Evolutionary conservation across 1,140 invertebrate genomes (phyloP).

Genomic region (Solen grandis): DNA sequence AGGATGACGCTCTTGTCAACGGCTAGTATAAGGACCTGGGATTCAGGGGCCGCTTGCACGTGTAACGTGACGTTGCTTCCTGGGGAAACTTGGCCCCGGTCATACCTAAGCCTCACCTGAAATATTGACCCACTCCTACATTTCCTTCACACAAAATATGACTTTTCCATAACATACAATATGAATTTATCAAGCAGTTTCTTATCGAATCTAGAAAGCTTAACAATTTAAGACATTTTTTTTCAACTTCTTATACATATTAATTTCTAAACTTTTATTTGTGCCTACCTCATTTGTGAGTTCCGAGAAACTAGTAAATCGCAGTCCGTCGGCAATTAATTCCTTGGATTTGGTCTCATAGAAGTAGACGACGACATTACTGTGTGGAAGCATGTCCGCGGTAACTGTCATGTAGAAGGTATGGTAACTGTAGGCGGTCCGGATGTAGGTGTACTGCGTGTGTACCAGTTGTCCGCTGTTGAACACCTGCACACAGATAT

Average conservation of each 20-base stretch:
- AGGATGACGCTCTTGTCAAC: slow-evolving; percentile 93
- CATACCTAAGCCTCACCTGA: slow-evolving; percentile 50
- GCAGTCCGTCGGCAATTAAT: slow-evolving; percentile 84
- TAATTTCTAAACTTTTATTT: too few species aligned
- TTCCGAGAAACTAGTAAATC: slow-evolving; percentile 79
- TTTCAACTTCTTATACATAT: too few species aligned
- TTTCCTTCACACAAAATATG: too few species aligned
- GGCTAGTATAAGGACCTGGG: slow-evolving; percentile 91
- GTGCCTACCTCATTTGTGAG: slow-evolving; percentile 83
- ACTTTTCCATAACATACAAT: too few species aligned
- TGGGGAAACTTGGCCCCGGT: slow-evolving; percentile 16
- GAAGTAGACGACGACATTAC: slow-evolving; percentile 88
- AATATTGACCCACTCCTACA: too few species aligned
- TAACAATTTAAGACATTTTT: too few species aligned
- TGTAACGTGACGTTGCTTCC: slow-evolving; percentile 85
- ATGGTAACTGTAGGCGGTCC: not conserved
- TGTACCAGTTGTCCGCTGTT: slow-evolving; percentile 1
- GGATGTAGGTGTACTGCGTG: slow-evolving; percentile 31
- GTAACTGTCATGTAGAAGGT: slow-evolving; percentile 86
- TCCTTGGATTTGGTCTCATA: slow-evolving; percentile 87
- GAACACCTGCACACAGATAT: slow-evolving; percentile 21
- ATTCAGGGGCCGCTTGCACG: slow-evolving; percentile 90
- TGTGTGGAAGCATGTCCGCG: slow-evolving; percentile 91
- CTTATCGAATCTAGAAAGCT: too few species aligned
- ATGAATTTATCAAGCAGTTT: too few species aligned